Percentiles rank a stretch among this genome's conserved stretches.
Evolutionary conservation across 1,140 invertebrate species (phyloP).

Genomic region (Monochamus saltuarius): DNA sequence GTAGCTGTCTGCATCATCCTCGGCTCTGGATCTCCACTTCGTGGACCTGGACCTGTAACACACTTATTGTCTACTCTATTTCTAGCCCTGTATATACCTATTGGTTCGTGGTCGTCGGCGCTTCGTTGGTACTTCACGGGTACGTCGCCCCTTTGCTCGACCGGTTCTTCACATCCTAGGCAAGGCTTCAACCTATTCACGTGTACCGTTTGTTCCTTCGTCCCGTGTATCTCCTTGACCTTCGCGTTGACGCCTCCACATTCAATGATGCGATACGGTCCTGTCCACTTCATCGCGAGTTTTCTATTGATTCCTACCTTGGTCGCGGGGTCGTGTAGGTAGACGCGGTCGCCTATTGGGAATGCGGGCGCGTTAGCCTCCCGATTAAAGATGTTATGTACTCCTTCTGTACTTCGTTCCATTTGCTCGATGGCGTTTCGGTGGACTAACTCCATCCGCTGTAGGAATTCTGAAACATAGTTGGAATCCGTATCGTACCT

Average conservation of each 20-base stretch:
- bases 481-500: slow-evolving; percentile 23
- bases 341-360: slow-evolving; percentile 22
- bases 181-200: slow-evolving; percentile 23
- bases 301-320: slow-evolving; percentile 16
- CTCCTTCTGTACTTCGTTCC: slow-evolving; percentile 6
- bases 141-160: not conserved
- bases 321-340: slow-evolving; percentile 13
- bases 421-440: slow-evolving; percentile 8
- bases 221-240: slow-evolving; percentile 16
- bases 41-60: too few species aligned
- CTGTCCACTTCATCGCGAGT: slow-evolving; percentile 11
- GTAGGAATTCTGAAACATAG: slow-evolving; percentile 25
- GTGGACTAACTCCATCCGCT: slow-evolving; percentile 21
- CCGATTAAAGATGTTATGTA: slow-evolving; percentile 16
- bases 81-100: too few species aligned
- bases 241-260: slow-evolving; percentile 9
- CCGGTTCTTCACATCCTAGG: not conserved
- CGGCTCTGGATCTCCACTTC: too few species aligned
- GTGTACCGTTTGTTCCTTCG: slow-evolving; percentile 8
- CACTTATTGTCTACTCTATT: too few species aligned
- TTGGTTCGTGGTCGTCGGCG: too few species aligned
- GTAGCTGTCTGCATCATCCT: too few species aligned
- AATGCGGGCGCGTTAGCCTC: slow-evolving; percentile 4
- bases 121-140: not conserved
- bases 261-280: slow-evolving; percentile 13